A percentile compares a stretch with the other conserved stretches of the same genome.
These are phyloP conservation scores for Trogon surrucura DNA, from an alignment of 2,113 vertebrate species.

Conservation along the genomic window DNA sequence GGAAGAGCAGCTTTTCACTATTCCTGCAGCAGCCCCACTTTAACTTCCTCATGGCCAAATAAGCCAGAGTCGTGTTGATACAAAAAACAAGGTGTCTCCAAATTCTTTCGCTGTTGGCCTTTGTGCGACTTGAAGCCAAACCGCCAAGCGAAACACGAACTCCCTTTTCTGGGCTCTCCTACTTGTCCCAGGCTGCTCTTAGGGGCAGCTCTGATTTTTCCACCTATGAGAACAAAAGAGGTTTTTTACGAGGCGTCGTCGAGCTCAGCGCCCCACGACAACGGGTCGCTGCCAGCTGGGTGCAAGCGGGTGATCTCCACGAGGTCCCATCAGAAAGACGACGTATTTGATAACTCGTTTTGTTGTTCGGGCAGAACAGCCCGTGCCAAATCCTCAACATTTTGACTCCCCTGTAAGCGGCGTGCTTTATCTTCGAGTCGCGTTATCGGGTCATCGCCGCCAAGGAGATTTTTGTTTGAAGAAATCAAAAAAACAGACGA, in stretches of 20 bases:
- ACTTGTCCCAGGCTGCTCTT: neutral
- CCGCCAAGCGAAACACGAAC: rapidly evolving
- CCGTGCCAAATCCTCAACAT: neutral
- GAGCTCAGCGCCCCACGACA: neutral
- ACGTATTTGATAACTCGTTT: rapidly evolving
- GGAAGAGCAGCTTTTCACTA: neutral
- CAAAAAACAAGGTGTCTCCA: neutral
- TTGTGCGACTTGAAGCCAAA: neutral
- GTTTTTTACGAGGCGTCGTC: neutral
- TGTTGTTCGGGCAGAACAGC: neutral
- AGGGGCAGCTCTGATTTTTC: neutral
- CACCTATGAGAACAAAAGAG: neutral
- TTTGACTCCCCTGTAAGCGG: no score
- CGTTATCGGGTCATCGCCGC: rapidly evolving
- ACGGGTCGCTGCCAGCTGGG: rapidly evolving
- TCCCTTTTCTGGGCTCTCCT: neutral
- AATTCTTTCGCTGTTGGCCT: neutral
- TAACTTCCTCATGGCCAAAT: neutral
- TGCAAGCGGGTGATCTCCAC: neutral
- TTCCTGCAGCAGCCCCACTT: neutral
- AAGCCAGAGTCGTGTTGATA: neutral
- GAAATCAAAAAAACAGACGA: neutral
- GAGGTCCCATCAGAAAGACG: neutral
- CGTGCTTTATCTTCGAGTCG: neutral
- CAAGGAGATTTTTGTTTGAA: neutral